These are phyloP conservation scores for Trissoscelio sp. DNA, from an alignment of 2,888 invertebrate genomes.

Conservation along the genomic window DNA sequence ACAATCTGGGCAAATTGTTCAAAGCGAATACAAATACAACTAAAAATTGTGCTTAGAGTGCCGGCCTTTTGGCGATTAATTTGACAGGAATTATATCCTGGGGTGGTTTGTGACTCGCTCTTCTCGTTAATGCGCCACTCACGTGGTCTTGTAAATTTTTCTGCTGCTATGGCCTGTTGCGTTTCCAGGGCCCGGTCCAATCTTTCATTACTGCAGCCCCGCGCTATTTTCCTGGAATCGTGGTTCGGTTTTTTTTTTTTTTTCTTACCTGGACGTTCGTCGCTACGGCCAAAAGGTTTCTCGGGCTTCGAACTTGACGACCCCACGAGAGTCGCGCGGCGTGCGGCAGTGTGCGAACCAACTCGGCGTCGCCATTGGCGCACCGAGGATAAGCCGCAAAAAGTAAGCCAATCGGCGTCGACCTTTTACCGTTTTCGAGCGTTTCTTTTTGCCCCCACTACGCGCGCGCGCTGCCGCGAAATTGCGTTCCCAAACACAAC, in stretches of 20 bases:
- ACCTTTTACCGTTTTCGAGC: conserved; percentile 84
- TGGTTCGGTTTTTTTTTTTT: conserved; percentile 81
- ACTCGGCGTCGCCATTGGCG: conserved; percentile 84
- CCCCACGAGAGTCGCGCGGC: conserved; percentile 87
- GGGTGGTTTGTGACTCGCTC: too few species aligned
- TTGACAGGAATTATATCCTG: too few species aligned
- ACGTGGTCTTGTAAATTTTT: too few species aligned
- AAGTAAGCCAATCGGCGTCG: conserved; percentile 84
- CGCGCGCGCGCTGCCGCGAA: conserved; percentile 37
- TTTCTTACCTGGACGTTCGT: conserved; percentile 85
- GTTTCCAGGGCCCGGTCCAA: conserved; percentile 76
- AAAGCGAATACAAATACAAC: too few species aligned
- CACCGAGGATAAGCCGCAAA: conserved; percentile 86
- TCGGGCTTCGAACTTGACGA: conserved; percentile 86
- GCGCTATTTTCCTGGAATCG: conserved; percentile 23
- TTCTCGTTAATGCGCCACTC: too few species aligned
- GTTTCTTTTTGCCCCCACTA: conserved; percentile 84
- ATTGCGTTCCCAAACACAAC: conserved; percentile 47
- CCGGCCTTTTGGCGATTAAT: too few species aligned
- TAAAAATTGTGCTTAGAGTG: too few species aligned
- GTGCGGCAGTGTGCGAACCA: conserved; percentile 84
- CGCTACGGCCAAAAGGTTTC: conserved; percentile 85
- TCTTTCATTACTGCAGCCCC: conserved; percentile 84
- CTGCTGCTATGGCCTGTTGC: too few species aligned
- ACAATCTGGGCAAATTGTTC: too few species aligned